These are phyloP conservation scores for Engraulis encrasicolus DNA, from an alignment of 2,113 vertebrate species.

Conservation along the genomic window DNA sequence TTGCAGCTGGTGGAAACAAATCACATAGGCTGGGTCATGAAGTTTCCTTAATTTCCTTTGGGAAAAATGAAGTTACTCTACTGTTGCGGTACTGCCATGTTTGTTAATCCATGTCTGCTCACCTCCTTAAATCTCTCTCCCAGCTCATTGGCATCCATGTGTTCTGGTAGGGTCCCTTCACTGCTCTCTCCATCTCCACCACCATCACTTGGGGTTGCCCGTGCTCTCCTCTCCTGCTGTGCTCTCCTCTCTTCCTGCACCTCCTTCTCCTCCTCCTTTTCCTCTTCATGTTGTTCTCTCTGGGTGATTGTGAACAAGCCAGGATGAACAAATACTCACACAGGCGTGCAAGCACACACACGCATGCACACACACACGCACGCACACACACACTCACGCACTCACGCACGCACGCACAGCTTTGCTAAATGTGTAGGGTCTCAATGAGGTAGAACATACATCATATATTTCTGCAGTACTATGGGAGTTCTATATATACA, in stretches of 20 bases:
- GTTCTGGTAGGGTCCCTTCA: constrained; percentile 66
- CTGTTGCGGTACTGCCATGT: not conserved
- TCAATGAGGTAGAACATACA: too few species aligned
- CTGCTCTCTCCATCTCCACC: constrained; percentile 76
- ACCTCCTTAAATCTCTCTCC: constrained; percentile 80
- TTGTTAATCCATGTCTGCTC: not conserved
- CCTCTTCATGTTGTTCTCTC: not conserved
- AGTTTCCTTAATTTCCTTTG: too few species aligned
- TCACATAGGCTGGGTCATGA: not conserved
- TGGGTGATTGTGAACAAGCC: not conserved
- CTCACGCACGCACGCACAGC: too few species aligned
- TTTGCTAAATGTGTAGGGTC: too few species aligned
- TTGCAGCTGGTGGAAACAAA: constrained; percentile 71
- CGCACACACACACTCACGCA: too few species aligned
- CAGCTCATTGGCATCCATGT: constrained; percentile 71
- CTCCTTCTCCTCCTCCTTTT: not conserved
- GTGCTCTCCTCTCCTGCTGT: not conserved
- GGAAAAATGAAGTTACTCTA: too few species aligned
- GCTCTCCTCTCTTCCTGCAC: not conserved
- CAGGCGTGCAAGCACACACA: constrained; percentile 26
- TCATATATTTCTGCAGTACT: too few species aligned
- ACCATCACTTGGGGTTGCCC: too few species aligned
- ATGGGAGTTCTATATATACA: too few species aligned
- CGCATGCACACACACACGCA: not conserved
- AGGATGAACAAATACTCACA: not conserved